Evolutionary conservation across 2,797 vertebrate species (phyloP).

Genomic region (Anabas testudineus): DNA sequence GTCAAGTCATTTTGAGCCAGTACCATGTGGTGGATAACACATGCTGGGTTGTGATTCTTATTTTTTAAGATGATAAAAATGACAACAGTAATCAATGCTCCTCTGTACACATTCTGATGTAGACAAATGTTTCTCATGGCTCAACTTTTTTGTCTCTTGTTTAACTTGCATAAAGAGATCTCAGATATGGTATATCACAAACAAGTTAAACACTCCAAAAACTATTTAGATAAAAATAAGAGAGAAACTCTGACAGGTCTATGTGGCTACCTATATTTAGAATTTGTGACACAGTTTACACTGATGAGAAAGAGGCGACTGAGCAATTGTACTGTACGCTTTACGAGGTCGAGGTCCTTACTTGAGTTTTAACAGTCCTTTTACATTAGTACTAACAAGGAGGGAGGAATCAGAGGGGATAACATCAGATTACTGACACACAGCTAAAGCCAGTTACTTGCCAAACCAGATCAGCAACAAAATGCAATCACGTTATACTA

Average conservation of each 20-base stretch:
- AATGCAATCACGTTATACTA: constrained; percentile 31
- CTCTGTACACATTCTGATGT: no score
- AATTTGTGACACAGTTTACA: background rate
- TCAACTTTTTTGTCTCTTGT: no score
- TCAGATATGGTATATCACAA: no score
- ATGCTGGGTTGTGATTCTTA: no score
- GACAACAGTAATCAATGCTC: no score
- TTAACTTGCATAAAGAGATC: no score
- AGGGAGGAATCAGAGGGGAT: constrained; percentile 1
- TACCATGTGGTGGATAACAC: no score
- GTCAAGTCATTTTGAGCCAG: no score
- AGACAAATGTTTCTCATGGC: no score
- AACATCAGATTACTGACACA: constrained; percentile 18
- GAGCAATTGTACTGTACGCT: background rate
- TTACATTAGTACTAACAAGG: background rate
- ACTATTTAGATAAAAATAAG: no score
- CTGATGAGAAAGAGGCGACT: background rate
- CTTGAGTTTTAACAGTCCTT: background rate
- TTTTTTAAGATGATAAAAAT: no score
- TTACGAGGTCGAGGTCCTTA: background rate
- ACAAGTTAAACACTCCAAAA: no score
- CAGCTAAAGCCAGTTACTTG: constrained; percentile 17
- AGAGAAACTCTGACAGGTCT: background rate
- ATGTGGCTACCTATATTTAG: background rate
- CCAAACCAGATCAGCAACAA: constrained; percentile 28